A percentile compares a stretch with the other conserved stretches of the same genome.
Evolutionary conservation across 2,113 vertebrate genomes (phyloP).

Genomic region (Hemiscyllium ocellatum): DNA sequence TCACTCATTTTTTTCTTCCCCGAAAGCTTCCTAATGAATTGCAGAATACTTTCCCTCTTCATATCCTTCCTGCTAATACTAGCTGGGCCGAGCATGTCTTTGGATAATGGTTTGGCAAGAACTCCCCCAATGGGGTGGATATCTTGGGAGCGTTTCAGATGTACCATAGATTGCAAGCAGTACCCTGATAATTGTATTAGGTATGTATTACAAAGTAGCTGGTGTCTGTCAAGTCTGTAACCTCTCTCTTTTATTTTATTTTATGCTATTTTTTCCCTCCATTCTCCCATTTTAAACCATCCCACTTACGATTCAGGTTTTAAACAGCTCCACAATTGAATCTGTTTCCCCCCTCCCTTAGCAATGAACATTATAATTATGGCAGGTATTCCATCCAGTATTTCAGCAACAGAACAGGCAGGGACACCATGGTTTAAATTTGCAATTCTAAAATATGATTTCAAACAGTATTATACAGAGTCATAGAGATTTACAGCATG

Average conservation of each 20-base stretch:
- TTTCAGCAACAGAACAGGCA: neutral
- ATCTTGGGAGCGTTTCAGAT: slow-evolving; percentile 42
- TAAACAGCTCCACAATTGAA: neutral
- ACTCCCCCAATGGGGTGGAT: slow-evolving; percentile 43
- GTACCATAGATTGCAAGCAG: slow-evolving; percentile 40
- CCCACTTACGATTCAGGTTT: neutral
- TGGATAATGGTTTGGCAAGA: slow-evolving; percentile 42
- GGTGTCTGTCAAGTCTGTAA: neutral
- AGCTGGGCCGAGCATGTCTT: neutral
- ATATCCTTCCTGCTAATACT: slow-evolving; percentile 40
- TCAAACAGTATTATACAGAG: too few species aligned
- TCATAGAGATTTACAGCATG: too few species aligned
- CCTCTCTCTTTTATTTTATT: neutral
- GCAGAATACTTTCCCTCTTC: slow-evolving; percentile 33
- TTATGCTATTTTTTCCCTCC: neutral
- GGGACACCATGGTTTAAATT: neutral
- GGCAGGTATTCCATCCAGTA: neutral
- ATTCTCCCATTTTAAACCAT: neutral
- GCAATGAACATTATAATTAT: neutral
- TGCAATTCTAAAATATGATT: neutral
- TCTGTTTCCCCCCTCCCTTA: neutral
- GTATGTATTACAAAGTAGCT: slow-evolving; percentile 28
- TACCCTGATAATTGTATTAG: slow-evolving; percentile 42
- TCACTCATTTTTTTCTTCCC: neutral
- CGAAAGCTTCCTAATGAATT: neutral